Base-by-base conservation (phyloP, 2,113 vertebrate genomes). In the Chiloscyllium plagiosum region DNA sequence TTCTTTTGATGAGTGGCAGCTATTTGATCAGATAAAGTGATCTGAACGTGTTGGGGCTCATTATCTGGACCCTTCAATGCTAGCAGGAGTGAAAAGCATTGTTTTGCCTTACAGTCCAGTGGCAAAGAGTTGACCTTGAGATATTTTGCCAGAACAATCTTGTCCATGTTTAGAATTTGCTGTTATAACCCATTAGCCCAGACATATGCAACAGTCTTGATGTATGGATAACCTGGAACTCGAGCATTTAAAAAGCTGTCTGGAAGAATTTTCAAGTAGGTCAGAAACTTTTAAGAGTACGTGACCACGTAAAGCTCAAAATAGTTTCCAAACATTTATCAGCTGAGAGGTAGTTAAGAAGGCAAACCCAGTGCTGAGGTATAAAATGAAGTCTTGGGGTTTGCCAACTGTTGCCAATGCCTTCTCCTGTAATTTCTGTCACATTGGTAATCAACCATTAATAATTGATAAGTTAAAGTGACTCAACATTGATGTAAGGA, bases 1-100 rank as follows among this genome's bases (percentile, higher is more conserved):
- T n/a, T 29, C 29, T 61, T 93, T 93, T 93, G 89, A 93, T 66
- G 61, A 93, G 20, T 93, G 89, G 29, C 89, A 93, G 61, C 89
- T 37, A 37, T 22, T 93, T 93, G 89, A 66, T 93, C 17, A 93
- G 56, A 56, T 65, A 65, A 92, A 66, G 66, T 19, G 61, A 66
- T 93, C n/a, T 37, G 61, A 93, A 66, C 33, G 37, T 37, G 61
- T 37, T 20, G n/a, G 4, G 33, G 33, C 61, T 61, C 4, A 33
- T 61, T 92, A 17, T 65, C 5, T 66, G 61, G 61, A 68, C 33
- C 1, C 17, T 17, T 83, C 61, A 37, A 6, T 92, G 17, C 33
- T 66, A 33, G 89, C 13, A 93, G 20, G 89, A 37, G 33, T 42
- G 80, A 83, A 83, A 20, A 42, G 37, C n/a, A 47, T 42, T 42